Percentiles rank a stretch among this genome's conserved stretches.
Evolutionary conservation across 2,888 invertebrate species (phyloP).

Genomic region (Meliscaeva auricollis): DNA sequence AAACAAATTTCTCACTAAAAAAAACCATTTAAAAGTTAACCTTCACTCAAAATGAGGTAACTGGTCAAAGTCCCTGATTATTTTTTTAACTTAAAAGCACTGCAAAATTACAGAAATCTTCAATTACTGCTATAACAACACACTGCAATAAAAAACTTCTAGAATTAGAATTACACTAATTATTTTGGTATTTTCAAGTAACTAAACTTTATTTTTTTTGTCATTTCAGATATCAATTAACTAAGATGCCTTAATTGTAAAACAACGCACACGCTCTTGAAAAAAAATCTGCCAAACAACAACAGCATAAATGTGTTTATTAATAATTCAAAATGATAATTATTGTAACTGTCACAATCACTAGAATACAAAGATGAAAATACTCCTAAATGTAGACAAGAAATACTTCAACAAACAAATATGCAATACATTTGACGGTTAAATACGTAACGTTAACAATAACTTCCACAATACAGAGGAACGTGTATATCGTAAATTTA

Average conservation of each 20-base stretch:
- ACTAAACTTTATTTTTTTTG: neutral
- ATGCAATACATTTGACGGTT: conserved; percentile 50
- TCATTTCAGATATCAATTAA: conserved; percentile 52
- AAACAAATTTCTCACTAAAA: too few species aligned
- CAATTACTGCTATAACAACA: too few species aligned
- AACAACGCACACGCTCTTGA: conserved; percentile 24
- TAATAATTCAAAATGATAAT: conserved; percentile 29
- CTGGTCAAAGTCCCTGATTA: too few species aligned
- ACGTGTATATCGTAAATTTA: neutral
- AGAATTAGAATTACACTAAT: too few species aligned
- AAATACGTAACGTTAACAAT: conserved; percentile 29
- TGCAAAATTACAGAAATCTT: too few species aligned
- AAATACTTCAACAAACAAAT: conserved; percentile 7
- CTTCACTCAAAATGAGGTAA: too few species aligned
- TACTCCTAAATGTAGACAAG: conserved; percentile 55
- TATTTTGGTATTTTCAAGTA: neutral
- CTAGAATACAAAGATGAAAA: conserved; percentile 34
- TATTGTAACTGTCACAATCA: conserved; percentile 48
- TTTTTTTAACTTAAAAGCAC: too few species aligned
- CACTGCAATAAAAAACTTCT: too few species aligned
- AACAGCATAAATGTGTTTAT: neutral
- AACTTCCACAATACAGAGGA: conserved; percentile 17
- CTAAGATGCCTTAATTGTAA: conserved; percentile 62
- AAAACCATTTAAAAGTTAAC: too few species aligned
- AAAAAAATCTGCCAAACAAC: neutral